Percentiles rank a stretch among this genome's conserved stretches.
Evolutionary conservation across 2,797 vertebrate genomes (phyloP).

Genomic region (Crenuchus spilurus): DNA sequence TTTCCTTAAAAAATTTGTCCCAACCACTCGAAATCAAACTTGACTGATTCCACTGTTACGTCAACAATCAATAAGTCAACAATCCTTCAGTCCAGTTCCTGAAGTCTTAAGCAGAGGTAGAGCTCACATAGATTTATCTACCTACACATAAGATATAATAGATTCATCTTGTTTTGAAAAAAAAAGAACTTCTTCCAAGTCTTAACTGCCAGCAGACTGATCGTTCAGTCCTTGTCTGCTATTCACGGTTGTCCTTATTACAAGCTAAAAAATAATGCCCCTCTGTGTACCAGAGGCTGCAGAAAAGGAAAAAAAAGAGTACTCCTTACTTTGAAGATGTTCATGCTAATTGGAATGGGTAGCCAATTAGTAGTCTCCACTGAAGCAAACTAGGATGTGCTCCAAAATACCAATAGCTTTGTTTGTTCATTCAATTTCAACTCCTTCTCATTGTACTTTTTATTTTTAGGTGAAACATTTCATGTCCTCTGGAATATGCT

Average conservation of each 20-base stretch:
- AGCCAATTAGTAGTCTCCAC: constrained; percentile 23
- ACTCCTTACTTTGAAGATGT: constrained; percentile 35
- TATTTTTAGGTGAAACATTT: not conserved
- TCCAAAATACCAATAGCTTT: constrained; percentile 33
- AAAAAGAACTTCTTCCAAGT: not conserved
- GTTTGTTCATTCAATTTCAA: constrained; percentile 15
- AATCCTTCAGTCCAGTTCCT: too few relatives aligned
- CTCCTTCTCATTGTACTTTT: not conserved
- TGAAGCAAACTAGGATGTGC: constrained; percentile 32
- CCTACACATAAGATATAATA: too few relatives aligned
- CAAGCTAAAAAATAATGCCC: not conserved
- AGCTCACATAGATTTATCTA: too few relatives aligned
- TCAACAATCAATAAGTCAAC: too few relatives aligned
- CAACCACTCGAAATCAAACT: too few relatives aligned
- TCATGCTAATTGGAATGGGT: constrained; percentile 34
- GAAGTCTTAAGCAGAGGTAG: too few relatives aligned
- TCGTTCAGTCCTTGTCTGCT: not conserved
- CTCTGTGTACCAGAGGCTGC: constrained; percentile 23
- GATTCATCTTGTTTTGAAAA: too few relatives aligned
- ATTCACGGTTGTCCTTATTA: constrained; percentile 35
- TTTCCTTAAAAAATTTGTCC: too few relatives aligned
- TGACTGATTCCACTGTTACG: too few relatives aligned
- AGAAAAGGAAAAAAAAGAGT: constrained; percentile 6
- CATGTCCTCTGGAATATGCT: not conserved
- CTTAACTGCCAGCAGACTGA: not conserved